Evolutionary conservation across 2,113 vertebrate genomes (phyloP), one percentile per base, ranked within the genome.

Genomic region (Ceuthmochares aereus): DNA sequence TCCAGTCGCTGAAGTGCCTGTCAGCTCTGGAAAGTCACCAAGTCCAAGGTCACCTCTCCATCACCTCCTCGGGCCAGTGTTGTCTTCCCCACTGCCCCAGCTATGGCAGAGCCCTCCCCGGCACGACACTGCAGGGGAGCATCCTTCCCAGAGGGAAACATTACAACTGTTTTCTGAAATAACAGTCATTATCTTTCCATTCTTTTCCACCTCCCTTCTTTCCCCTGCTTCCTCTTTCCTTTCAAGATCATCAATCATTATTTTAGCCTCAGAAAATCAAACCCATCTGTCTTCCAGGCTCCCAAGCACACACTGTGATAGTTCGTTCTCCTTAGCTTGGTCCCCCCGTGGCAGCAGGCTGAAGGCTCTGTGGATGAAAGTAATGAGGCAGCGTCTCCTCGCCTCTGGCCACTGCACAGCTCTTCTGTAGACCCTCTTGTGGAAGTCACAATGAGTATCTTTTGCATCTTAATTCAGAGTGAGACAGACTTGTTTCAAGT

Each of bases 211-310:
- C n/a, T 10, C 67, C 21, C 22, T 83, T 32, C 36, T 19, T 84
- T 81, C 43, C 47, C 27, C 15, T 40, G 26, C 37, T 89, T 89
- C 93, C 76, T 96, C 67, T 93, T 84, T 84, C 52, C 77, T 97
- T 92, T 88, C 77, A 92, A 82, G 90, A 96, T 74, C 81, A 94
- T 93, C 92, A 87, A 89, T 97, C 96, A 95, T 78, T 95, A 96
- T 88, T 95, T 94, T 91, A 90, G 90, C 62, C 64, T 64, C 36
- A 87, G 87, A 82, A 93, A 89, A 96, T 79, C 93, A 93, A 92
- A 91, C 62, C 85, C 92, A 95, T 94, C 93, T 96, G 92, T 95
- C 82, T 93, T 63, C 49, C 63, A 74, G 83, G 93, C 89, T 88
- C 81, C 58, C 0, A 0, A 95, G 67, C 77, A 62, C 49, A 58